Conservation (phyloP, 2,797 vertebrate species). For the Eulemur albifrons region DNA sequence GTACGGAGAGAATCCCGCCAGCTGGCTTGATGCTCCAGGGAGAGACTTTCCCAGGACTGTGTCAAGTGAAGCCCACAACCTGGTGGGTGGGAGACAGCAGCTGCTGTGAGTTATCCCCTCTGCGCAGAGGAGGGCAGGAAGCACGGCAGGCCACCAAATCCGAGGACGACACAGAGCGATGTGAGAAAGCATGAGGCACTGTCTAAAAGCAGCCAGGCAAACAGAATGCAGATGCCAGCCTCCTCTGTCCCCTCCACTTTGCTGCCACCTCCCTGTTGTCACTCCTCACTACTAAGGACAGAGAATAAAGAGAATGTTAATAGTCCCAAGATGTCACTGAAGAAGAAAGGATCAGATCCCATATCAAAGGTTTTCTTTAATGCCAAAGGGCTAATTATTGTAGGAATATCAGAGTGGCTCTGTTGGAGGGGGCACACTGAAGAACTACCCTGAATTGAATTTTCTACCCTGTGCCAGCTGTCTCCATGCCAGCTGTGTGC, state of each 20-base stretch:
- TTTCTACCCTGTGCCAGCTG: not conserved
- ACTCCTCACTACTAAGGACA: not conserved
- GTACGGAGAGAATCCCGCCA: conserved; percentile 28
- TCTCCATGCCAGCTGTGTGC: not conserved
- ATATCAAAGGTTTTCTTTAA: conserved; percentile 16
- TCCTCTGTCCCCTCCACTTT: not conserved
- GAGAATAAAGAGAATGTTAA: not conserved
- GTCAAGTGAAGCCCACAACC: not conserved
- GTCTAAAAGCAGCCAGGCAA: accelerated
- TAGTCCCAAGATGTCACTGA: not conserved
- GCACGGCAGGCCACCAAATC: not conserved
- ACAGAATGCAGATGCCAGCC: not conserved
- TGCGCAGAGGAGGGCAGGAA: conserved; percentile 6
- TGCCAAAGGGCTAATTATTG: not conserved
- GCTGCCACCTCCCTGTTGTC: not conserved
- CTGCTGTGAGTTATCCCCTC: conserved; percentile 50
- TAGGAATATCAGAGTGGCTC: not conserved
- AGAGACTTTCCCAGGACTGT: not conserved
- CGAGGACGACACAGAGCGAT: not conserved
- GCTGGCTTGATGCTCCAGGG: not conserved
- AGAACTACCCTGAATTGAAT: not conserved
- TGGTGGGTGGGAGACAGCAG: not conserved
- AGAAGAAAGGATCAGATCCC: not conserved
- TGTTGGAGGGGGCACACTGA: not conserved
- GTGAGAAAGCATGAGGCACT: not conserved